Evolutionary conservation across 2,797 vertebrate species (phyloP).

Genomic region (Poeciliopsis gracilis): DNA sequence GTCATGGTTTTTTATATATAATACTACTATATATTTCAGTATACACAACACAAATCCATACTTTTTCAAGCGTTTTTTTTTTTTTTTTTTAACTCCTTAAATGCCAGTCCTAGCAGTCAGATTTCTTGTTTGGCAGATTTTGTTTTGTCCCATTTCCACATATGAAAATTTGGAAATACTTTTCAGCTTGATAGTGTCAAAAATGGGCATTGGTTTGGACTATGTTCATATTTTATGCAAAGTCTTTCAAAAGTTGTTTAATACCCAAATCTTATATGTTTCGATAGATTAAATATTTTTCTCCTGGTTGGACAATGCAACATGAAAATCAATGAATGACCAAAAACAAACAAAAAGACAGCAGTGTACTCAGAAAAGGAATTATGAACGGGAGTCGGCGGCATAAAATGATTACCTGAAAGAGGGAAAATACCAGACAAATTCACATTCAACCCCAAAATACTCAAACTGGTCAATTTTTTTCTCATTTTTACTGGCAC

Average conservation of each 20-base stretch:
- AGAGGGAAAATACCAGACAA: background rate
- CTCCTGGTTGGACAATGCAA: background rate
- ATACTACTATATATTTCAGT: background rate
- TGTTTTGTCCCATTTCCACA: background rate
- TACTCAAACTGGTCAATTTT: background rate
- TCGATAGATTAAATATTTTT: background rate
- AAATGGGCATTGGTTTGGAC: background rate
- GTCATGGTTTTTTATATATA: background rate
- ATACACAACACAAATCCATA: background rate
- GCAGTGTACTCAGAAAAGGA: background rate
- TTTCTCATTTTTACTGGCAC: background rate
- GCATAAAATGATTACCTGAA: background rate
- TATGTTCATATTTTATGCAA: background rate
- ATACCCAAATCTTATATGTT: background rate
- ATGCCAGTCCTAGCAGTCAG: background rate
- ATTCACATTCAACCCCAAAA: background rate
- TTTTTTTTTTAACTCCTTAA: background rate
- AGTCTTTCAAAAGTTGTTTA: background rate
- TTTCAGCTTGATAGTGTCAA: background rate
- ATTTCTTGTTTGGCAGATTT: background rate
- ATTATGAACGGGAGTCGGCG: background rate
- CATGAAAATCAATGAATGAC: background rate
- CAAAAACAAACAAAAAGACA: background rate
- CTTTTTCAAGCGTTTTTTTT: background rate
- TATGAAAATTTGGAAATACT: background rate